Conservation (phyloP, 2,113 vertebrate genomes). For the western clawed frog (Xenopus tropicalis) region DNA sequence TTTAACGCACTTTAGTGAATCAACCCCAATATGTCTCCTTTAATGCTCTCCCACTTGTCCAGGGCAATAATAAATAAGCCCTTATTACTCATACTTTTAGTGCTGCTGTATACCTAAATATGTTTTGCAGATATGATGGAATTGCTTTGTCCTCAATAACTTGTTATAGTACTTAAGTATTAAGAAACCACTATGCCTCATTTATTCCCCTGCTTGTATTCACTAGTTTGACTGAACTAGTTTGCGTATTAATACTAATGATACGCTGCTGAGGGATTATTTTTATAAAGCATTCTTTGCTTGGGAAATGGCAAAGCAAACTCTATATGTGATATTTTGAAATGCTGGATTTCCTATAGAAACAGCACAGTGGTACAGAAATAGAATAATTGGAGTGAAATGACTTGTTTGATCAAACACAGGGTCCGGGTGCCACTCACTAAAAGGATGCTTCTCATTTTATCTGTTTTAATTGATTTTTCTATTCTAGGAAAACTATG, state of each 20-base stretch:
- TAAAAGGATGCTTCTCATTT: neutral
- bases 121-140: neutral
- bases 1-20: no score
- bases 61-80: no score
- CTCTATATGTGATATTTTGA: conserved; percentile 1
- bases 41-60: no score
- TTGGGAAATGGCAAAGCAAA: conserved; percentile 16
- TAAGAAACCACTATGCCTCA: conserved; percentile 1
- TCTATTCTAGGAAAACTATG: conserved; percentile 14
- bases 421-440: neutral
- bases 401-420: neutral
- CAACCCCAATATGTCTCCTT: no score
- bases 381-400: conserved; percentile 14
- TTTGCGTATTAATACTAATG: conserved; percentile 22
- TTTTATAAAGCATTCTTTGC: conserved; percentile 5
- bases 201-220: conserved; percentile 8
- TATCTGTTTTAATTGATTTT: conserved; percentile 19
- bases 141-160: neutral
- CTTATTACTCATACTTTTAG: no score
- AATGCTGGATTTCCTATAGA: conserved; percentile 6
- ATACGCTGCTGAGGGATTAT: conserved; percentile 23
- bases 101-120: no score
- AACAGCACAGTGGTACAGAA: neutral
- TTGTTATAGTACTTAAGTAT: neutral
- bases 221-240: conserved; percentile 6